Evolutionary conservation across 2,797 vertebrate genomes (phyloP), one percentile per base, ranked within the genome.

Genomic region (Pogonophryne albipinna): DNA sequence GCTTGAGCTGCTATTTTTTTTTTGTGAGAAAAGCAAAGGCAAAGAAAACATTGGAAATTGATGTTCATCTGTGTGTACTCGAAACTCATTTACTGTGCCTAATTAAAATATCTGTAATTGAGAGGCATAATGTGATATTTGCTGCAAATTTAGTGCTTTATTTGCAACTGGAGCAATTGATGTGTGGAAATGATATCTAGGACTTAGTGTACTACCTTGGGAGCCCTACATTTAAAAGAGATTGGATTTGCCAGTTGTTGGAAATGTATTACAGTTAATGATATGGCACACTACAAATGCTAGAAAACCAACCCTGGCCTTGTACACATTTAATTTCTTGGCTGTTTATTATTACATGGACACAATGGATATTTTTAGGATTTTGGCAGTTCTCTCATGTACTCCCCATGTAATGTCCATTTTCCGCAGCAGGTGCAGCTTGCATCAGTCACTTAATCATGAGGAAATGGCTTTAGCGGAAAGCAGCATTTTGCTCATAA

Each of bases 81-180:
- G 52, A 71, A 87, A 73, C 69, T 41, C 72, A 72, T 73, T 69
- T 47, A 65, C 64, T 46, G 68, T 72, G 67, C 27, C 45, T 86
- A 76, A 90, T 90, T 90, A 87, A 89, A 91, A 86, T 10, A 17
- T 19, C 47, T 42, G 15, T 78, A 85, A 88, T 79, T 83, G 70
- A 85, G 72, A 75, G 69, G 20, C 65, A 38, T 77, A 60, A 86
- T 79, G 46, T 78, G 55, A 78, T 78, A 67, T 82, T 84, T 85
- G 72, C 62, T 66, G 66, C 59, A 80, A 79, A 83, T 76, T 58
- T 56, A 19, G 53, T n/a, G 41, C 60, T 82, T 82, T 78, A 74
- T 88, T 85, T 85, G 68, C 82, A 82, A 74, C 66, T 72, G 71
- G 79, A 90, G 82, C 69, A 85, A 68, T 34, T 81, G 66, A 79